Evolutionary conservation across 2,888 invertebrate genomes (phyloP), one percentile per base, ranked within the genome.

Genomic region (Chymomyza caudatula): DNA sequence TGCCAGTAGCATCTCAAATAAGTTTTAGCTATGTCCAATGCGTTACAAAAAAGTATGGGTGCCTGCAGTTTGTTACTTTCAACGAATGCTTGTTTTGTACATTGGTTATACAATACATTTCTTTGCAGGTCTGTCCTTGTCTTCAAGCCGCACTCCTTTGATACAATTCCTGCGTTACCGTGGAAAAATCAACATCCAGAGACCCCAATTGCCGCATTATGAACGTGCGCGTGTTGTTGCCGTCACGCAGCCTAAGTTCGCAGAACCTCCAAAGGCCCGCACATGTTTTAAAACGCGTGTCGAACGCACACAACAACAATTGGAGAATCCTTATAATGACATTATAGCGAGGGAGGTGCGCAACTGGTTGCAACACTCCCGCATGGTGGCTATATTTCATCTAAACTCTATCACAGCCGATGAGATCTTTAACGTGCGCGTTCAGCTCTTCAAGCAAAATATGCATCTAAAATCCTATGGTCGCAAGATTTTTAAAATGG

Each of bases 131-230:
- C 67, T 83, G 49, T 60, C 79, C 2, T 53, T 84, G 23, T 29
- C 73, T 13, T 61, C 67, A 58, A 55, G 68, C 3, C 76, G 77
- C 6, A 65, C 89, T 3, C 91, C 92, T 0, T 85, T 92, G n/a
- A 69, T 92, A 15, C 89, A 94, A 78, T 92, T 93, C 4, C 93
- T 93, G 86, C 92, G 96, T 75, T 95, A 92, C 88, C 92, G 94
- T 20, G 94, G 94, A 2, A 95, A 95, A 91, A 94, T 96, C 59
- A 96, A 96, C 85, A 93, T 96, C 49, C 94, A 95, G 88, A 93
- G 91, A 73, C 96, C 96, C 0, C 92, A 92, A 82, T 90, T 92
- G 57, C 94, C 95, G 0, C 95, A 95, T 88, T 95, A 93, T 86
- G 92, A 93, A 73, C 92, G 94, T 72, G 94, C 94, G 17, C 92